Conservation (phyloP, 2,888 invertebrate genomes). For the Crepidodera aurea region DNA sequence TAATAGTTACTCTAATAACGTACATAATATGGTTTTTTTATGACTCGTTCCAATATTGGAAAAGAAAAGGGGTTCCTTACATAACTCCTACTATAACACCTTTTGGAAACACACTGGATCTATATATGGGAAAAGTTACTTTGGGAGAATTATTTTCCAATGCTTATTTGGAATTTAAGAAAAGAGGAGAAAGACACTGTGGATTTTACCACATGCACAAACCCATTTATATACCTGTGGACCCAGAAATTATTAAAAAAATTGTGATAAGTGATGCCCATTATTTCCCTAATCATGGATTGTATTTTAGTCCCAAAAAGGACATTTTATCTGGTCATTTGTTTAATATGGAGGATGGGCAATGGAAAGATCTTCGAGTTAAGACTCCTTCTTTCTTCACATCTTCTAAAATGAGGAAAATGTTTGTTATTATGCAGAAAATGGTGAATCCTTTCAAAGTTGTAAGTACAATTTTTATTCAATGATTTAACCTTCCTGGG, state of each 20-base stretch:
- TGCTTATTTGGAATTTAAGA: constrained; percentile 42
- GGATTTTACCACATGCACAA: constrained; percentile 59
- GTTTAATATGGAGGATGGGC: constrained; percentile 58
- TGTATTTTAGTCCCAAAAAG: constrained; percentile 38
- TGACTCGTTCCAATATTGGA: constrained; percentile 63
- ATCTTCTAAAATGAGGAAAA: constrained; percentile 57
- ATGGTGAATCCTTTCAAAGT: constrained; percentile 29
- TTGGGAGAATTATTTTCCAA: constrained; percentile 42
- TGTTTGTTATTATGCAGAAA: constrained; percentile 49
- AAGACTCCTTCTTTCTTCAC: constrained; percentile 49
- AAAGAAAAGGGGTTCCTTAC: constrained; percentile 39
- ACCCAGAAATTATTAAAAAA: constrained; percentile 53
- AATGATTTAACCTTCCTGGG: background rate
- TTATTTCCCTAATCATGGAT: constrained; percentile 47
- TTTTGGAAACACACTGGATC: constrained; percentile 44
- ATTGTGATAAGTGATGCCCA: constrained; percentile 68
- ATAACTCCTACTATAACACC: constrained; percentile 43
- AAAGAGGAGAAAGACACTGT: constrained; percentile 44
- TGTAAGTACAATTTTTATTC: constrained; percentile 12
- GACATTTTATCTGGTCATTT: constrained; percentile 61
- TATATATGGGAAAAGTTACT: constrained; percentile 35
- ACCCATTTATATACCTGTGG: constrained; percentile 49
- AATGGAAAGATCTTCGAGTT: constrained; percentile 57
- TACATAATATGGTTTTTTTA: constrained; percentile 62
- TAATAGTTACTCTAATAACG: background rate